phyloP scores from a whole-genome alignment of 2,113 vertebrate genomes.

The Ancistrus triradiatus region DNA sequence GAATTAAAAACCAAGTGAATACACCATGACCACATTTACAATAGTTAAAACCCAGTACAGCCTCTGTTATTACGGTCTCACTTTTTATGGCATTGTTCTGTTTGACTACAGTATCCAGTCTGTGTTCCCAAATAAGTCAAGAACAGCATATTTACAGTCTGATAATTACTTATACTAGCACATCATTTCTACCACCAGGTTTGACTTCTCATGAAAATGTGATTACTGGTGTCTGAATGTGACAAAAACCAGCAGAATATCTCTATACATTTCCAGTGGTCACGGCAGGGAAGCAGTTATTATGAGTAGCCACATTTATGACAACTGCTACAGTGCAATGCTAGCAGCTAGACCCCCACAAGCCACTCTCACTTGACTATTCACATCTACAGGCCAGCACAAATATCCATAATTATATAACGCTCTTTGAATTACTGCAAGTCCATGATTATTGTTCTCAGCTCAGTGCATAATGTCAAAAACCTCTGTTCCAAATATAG shows the following conservation, averaged over 20 bases:
- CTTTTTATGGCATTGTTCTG: too few species aligned
- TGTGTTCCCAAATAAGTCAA: too few species aligned
- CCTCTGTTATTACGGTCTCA: too few species aligned
- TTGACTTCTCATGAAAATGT: conserved; percentile 29
- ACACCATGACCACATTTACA: too few species aligned
- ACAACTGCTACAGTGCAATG: conserved; percentile 34
- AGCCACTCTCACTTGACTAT: conserved; percentile 33
- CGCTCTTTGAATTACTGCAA: conserved; percentile 56
- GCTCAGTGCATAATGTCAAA: conserved; percentile 51
- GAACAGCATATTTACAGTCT: conserved; percentile 14
- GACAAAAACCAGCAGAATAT: conserved; percentile 46
- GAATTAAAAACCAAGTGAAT: too few species aligned
- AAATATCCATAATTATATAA: conserved; percentile 55
- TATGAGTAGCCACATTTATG: conserved; percentile 36
- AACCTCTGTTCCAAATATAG: conserved; percentile 40
- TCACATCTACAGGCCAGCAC: conserved; percentile 38
- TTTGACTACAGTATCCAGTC: too few species aligned
- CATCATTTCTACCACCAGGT: background rate
- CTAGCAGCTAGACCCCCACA: conserved; percentile 23
- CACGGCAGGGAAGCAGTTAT: conserved; percentile 43
- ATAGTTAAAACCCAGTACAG: too few species aligned
- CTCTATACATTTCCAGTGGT: conserved; percentile 50
- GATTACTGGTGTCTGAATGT: conserved; percentile 34
- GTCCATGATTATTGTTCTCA: conserved; percentile 46
- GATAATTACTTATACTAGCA: background rate